Percentiles rank a stretch among this genome's conserved stretches.
Evolutionary conservation across 2,888 invertebrate genomes (phyloP).

Genomic region (Nebria brevicollis): DNA sequence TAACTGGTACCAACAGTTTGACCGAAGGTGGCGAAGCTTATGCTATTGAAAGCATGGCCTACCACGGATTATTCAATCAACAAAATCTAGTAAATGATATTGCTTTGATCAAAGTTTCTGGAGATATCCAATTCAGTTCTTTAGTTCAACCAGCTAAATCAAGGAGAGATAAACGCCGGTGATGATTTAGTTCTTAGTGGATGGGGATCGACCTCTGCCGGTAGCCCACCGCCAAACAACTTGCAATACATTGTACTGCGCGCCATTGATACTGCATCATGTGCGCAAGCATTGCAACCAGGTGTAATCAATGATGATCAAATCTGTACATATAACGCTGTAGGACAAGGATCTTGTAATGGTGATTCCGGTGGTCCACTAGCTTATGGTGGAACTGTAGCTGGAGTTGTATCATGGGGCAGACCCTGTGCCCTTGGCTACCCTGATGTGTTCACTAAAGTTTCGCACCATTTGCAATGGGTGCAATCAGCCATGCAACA

Average conservation of each 20-base stretch:
- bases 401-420: slow-evolving; percentile 61
- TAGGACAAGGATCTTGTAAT: slow-evolving; percentile 71
- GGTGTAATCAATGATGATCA: slow-evolving; percentile 59
- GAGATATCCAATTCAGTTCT: slow-evolving; percentile 43
- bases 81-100: slow-evolving; percentile 50
- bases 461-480: slow-evolving; percentile 60
- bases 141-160: slow-evolving; percentile 51
- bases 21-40: slow-evolving; percentile 62
- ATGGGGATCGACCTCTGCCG: slow-evolving; percentile 68
- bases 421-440: slow-evolving; percentile 60
- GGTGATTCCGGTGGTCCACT: slow-evolving; percentile 55
- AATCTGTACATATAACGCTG: slow-evolving; percentile 69
- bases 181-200: slow-evolving; percentile 62
- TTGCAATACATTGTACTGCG: slow-evolving; percentile 67
- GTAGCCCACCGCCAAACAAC: slow-evolving; percentile 63
- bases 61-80: slow-evolving; percentile 63
- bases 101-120: slow-evolving; percentile 48
- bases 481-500: slow-evolving; percentile 51
- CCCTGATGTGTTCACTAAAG: slow-evolving; percentile 62
- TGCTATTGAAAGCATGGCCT: slow-evolving; percentile 58
- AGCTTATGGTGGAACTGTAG: slow-evolving; percentile 34
- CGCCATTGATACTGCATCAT: slow-evolving; percentile 64
- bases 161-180: slow-evolving; percentile 58
- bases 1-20: slow-evolving; percentile 65
- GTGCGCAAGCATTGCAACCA: slow-evolving; percentile 58